Conservation (phyloP, 2,113 vertebrate genomes). For the Ibidorhyncha struthersii region DNA sequence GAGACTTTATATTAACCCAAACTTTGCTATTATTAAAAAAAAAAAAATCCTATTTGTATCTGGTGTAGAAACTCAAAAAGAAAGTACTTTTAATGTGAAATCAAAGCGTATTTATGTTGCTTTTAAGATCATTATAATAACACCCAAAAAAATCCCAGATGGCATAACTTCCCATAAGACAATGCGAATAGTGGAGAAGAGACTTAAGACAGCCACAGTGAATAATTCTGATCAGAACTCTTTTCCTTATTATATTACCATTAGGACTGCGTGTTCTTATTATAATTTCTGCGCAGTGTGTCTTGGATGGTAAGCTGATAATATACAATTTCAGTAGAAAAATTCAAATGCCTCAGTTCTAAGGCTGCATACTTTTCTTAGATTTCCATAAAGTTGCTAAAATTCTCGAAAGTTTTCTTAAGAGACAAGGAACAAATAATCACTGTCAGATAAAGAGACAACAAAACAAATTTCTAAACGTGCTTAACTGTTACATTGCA, state of each 20-base stretch:
- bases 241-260: background rate
- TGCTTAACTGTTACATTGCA: background rate
- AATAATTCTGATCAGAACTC: background rate
- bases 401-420: background rate
- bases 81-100: background rate
- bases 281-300: background rate
- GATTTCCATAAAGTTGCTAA: background rate
- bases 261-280: background rate
- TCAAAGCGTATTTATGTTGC: background rate
- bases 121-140: background rate
- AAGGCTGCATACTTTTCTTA: background rate
- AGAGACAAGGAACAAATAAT: background rate
- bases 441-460: background rate
- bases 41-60: background rate
- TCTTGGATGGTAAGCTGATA: background rate
- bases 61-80: background rate
- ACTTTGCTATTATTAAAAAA: background rate
- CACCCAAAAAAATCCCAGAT: background rate
- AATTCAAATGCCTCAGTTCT: background rate
- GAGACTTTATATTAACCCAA: background rate
- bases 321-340: background rate
- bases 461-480: background rate
- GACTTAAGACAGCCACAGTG: background rate
- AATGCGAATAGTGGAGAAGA: background rate
- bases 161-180: background rate